Evolutionary conservation across 2,113 vertebrate genomes (phyloP).

Genomic region (Laticauda colubrina): DNA sequence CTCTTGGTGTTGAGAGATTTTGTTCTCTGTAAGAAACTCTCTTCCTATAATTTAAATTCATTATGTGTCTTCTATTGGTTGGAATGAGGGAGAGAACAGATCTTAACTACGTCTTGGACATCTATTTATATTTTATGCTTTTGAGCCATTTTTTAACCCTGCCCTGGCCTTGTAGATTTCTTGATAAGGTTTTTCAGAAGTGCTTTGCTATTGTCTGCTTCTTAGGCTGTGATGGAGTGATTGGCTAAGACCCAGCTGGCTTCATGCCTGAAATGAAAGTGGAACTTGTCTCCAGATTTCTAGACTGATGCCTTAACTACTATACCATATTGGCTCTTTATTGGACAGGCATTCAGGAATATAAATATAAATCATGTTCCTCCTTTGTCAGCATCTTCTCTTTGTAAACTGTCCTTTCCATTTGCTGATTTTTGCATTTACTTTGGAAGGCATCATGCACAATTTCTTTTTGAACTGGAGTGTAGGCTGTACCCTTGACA

Average conservation of each 20-base stretch:
- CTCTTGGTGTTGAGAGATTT: background rate
- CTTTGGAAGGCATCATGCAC: background rate
- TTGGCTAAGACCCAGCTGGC: background rate
- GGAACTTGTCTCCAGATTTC: background rate
- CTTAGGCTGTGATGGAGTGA: background rate
- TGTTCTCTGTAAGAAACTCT: background rate
- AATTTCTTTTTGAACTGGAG: background rate
- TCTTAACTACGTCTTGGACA: background rate
- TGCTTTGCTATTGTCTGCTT: background rate
- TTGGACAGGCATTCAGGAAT: background rate
- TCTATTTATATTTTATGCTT: background rate
- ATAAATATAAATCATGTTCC: background rate
- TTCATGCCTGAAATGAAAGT: background rate
- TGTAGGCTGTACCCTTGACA: background rate
- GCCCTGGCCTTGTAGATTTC: background rate
- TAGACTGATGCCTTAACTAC: background rate
- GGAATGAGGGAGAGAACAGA: background rate
- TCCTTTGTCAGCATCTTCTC: background rate
- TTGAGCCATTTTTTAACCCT: background rate
- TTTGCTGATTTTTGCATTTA: background rate
- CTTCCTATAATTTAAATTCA: background rate
- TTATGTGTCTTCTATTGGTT: background rate
- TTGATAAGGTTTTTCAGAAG: background rate
- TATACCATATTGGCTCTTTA: background rate
- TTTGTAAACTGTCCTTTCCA: background rate